These are phyloP conservation scores for Watsonalla cultraria DNA, from an alignment of 2,888 invertebrate species.

Conservation along the genomic window DNA sequence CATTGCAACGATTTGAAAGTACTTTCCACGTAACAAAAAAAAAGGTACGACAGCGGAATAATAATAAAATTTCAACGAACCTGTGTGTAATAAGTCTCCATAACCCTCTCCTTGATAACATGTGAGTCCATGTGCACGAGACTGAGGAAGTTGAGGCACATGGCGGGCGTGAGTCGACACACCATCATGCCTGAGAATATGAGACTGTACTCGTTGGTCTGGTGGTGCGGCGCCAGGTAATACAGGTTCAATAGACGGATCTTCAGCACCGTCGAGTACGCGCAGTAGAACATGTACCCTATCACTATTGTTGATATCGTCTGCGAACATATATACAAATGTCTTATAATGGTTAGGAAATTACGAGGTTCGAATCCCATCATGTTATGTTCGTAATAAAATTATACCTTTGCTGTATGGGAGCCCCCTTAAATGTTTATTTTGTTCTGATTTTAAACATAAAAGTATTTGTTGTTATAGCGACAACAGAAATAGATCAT, in stretches of 20 bases:
- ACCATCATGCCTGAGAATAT: slow-evolving; percentile 99
- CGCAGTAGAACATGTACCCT: slow-evolving; percentile 97
- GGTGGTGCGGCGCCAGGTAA: slow-evolving; percentile 97
- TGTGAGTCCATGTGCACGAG: slow-evolving; percentile 99
- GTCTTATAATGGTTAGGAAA: neutral
- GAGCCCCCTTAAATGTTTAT: too few species aligned
- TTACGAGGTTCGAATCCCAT: too few species aligned
- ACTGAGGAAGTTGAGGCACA: slow-evolving; percentile 98
- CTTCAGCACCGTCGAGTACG: slow-evolving; percentile 98
- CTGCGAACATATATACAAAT: slow-evolving; percentile 72
- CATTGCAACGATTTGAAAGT: too few species aligned
- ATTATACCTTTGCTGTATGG: too few species aligned
- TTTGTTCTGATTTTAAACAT: too few species aligned
- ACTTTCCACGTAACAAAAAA: too few species aligned
- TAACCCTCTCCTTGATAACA: slow-evolving; percentile 86
- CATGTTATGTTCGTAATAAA: too few species aligned
- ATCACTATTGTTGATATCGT: slow-evolving; percentile 93
- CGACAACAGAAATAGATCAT: too few species aligned
- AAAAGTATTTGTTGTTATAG: too few species aligned
- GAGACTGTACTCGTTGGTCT: slow-evolving; percentile 98
- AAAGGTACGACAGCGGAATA: neutral
- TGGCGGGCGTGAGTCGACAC: slow-evolving; percentile 97
- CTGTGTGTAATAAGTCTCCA: slow-evolving; percentile 97
- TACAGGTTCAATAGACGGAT: slow-evolving; percentile 97
- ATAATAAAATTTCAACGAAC: slow-evolving; percentile 58